These are phyloP conservation scores for Macrochelys suwanniensis DNA, from an alignment of 2,797 vertebrate species.

Conservation along the genomic window DNA sequence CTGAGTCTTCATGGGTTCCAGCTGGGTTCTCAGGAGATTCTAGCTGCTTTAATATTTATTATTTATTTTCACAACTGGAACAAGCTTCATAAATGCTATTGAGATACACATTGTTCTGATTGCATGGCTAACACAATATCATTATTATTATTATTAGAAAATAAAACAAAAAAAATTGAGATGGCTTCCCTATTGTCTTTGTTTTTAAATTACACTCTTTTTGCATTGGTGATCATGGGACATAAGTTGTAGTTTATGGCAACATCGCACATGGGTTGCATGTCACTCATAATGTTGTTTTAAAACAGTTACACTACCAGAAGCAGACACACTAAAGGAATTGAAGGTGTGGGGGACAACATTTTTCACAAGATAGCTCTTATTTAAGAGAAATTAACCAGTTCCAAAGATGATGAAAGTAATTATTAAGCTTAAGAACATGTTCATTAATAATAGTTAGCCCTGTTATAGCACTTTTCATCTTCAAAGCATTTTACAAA, in stretches of 20 bases:
- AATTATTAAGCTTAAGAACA: neutral
- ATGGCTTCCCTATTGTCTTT: neutral
- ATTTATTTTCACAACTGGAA: constrained; percentile 79
- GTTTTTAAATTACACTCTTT: neutral
- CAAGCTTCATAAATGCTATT: constrained; percentile 51
- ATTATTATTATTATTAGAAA: constrained; percentile 48
- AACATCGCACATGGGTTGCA: neutral
- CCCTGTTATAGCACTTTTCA: neutral
- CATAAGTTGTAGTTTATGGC: neutral
- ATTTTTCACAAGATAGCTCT: neutral
- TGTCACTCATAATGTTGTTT: fast-evolving
- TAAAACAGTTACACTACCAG: neutral
- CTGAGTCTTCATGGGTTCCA: constrained; percentile 1
- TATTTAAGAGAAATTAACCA: fast-evolving
- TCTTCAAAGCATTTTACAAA: neutral
- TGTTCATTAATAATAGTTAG: neutral
- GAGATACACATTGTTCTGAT: constrained; percentile 15
- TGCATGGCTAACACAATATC: neutral
- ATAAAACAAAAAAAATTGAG: constrained; percentile 60
- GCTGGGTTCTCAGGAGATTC: constrained; percentile 20
- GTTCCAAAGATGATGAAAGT: neutral
- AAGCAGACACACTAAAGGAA: neutral
- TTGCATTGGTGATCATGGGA: neutral
- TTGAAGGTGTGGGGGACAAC: neutral
- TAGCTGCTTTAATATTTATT: constrained; percentile 75